phyloP scores from a whole-genome alignment of 2,113 vertebrate species.

The Seriola dumerili region DNA sequence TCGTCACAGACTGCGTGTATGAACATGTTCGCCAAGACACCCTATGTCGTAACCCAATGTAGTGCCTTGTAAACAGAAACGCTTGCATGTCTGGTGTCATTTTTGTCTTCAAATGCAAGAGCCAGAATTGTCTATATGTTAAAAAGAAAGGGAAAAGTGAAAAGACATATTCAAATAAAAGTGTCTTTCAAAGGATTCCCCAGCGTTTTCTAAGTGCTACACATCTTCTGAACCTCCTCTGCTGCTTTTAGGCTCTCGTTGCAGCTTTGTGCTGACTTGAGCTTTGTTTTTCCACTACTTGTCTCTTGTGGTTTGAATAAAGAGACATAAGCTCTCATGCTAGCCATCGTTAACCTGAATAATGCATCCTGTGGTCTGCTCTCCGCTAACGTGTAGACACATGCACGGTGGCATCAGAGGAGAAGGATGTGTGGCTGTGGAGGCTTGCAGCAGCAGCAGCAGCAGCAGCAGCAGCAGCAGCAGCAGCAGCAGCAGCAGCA shows the following conservation, averaged over 20 bases:
- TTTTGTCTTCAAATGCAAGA: not conserved
- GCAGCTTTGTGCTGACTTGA: slow-evolving; percentile 12
- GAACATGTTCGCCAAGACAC: not conserved
- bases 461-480: too few relatives aligned
- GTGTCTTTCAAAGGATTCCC: not conserved
- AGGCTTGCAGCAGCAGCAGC: not conserved
- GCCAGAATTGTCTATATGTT: not conserved
- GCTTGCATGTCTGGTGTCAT: too few relatives aligned
- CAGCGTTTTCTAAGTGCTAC: not conserved
- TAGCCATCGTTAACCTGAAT: slow-evolving; percentile 35
- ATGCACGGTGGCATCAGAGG: not conserved
- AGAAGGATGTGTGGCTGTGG: not conserved
- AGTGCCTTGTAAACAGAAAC: not conserved
- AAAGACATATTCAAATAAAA: not conserved
- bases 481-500: too few relatives aligned
- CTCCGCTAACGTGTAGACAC: slow-evolving; percentile 29
- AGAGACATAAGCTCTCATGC: slow-evolving; percentile 10
- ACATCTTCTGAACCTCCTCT: not conserved
- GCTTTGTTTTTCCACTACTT: not conserved
- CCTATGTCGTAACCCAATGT: too few relatives aligned
- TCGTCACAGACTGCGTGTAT: not conserved
- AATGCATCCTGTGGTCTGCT: slow-evolving; percentile 42
- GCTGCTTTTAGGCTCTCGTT: not conserved
- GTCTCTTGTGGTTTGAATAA: slow-evolving; percentile 29
- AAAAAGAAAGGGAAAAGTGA: not conserved